Evolutionary conservation across 2,797 vertebrate species (phyloP), one percentile per base, ranked within the genome.

Genomic region (Morus bassanus): DNA sequence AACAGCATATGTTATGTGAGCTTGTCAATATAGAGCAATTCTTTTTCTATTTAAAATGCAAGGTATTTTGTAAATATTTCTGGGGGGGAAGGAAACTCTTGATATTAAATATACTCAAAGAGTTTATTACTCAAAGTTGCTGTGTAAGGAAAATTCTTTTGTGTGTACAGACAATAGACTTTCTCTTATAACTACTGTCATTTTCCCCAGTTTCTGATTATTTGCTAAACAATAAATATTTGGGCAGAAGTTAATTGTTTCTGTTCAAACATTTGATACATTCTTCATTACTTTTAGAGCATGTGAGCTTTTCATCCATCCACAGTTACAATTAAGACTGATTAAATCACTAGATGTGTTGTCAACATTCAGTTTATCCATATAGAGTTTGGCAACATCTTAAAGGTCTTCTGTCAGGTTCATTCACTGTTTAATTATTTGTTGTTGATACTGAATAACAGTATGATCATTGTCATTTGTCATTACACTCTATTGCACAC

Each of bases 321-420:
- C 90, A 94, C 89, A 94, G 89, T 91, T 88, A 97, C 98, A 98
- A 98, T 98, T 98, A 98, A 98, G 98, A 98, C 97, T 97, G 98
- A 98, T 98, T 97, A 98, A 98, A 98, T 98, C 97, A 98, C 99
- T 98, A 98, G 77, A 78, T 80, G 85, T 96, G 93, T 92, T 98
- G 97, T 98, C 98, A 99, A 98, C 97, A 98, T 96, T 98, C 96
- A 86, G 96, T 98, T 98, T 98, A 97, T 98, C 97, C 97, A 97
- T 97, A 97, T 91, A 98, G 97, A 98, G 85, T 98, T 98, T 98
- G 95, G 94, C 97, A 97, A 96, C 90, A 96, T 98, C 98, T 97
- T 98, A 98, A 98, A 98, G 98, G 98, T 98, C 97, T 98, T 98
- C 97, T 98, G 98, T 98, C 98, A 98, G 94, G 94, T 97, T 98